Base-by-base conservation (phyloP, 2,113 vertebrate genomes). In the Carassius auratus region DNA sequence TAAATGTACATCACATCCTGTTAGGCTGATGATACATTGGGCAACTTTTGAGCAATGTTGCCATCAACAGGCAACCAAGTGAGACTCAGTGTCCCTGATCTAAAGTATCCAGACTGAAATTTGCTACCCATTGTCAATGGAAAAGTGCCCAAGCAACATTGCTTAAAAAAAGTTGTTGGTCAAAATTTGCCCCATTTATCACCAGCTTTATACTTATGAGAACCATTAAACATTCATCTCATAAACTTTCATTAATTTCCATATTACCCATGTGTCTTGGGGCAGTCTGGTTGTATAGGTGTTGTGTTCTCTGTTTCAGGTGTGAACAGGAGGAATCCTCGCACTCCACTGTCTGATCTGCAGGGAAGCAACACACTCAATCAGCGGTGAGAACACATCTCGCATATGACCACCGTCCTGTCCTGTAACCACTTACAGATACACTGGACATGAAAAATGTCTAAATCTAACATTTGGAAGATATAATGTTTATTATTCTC, bases 291-390 rank as follows among this genome's bases (percentile, higher is more conserved):
- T 55, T 69, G 33, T 76, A 62, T 76, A 78, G 83, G 76, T 36
- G 12, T 62, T 77, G 55, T 86, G 84, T 30, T 30, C 15, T 68
- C 85, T 75, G 81, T 86, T 85, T 91, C 95, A 99, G 98, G 94
- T 96, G 95, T 96, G 92, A 92, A 94, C 87, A 93, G 97, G 61
- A 98, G 94, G 92, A 96, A 91, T 91, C 97, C 97, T 0, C 95
- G 97, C 21, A 96, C 95, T 0, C 97, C 97, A 0, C 96, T 98
- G 82, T 99, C 98, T 1, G 97, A 98, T 92, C 95, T 98, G 26
- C 98, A 99, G 89, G 97, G 97, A 75, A 95, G 93, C 92, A 99
- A 99, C 88, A 89, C 96, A 92, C 80, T 92, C 92, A 73, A 73
- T 0, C 95, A 96, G 74, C 91, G 97, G 98, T 99, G 94, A 95